Conservation (phyloP, 2,113 vertebrate genomes). For the Takifugu bimaculatus region DNA sequence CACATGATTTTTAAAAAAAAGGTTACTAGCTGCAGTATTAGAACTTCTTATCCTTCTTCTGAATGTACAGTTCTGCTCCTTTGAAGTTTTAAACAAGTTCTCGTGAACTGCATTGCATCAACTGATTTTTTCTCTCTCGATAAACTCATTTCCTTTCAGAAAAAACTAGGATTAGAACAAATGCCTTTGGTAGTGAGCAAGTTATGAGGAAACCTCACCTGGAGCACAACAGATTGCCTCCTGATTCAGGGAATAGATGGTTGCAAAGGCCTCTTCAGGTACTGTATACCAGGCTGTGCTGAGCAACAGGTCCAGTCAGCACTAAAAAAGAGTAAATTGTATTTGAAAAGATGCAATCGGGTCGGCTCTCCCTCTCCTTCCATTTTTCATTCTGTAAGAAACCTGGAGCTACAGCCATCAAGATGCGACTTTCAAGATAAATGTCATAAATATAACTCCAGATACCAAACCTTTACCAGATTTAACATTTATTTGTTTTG, state of each 20-base stretch:
- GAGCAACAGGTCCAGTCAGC: slow-evolving; percentile 7
- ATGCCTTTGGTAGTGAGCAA: slow-evolving; percentile 46
- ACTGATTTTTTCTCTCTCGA: background rate
- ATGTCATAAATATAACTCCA: background rate
- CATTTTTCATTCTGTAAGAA: background rate
- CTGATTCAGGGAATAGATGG: slow-evolving; percentile 58
- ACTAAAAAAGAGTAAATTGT: background rate
- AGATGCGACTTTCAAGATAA: background rate
- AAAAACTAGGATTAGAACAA: slow-evolving; percentile 53
- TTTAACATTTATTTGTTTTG: slow-evolving; percentile 12
- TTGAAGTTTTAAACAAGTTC: background rate
- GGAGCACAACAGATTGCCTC: slow-evolving; percentile 66
- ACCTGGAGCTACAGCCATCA: background rate
- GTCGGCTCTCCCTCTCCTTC: background rate
- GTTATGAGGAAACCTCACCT: slow-evolving; percentile 59
- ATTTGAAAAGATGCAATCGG: background rate
- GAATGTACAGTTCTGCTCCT: too few relatives aligned
- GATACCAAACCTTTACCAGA: background rate
- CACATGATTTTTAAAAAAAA: too few relatives aligned
- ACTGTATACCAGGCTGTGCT: slow-evolving; percentile 35
- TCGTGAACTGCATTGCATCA: background rate
- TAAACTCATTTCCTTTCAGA: slow-evolving; percentile 24
- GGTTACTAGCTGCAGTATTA: too few relatives aligned
- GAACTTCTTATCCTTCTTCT: too few relatives aligned
- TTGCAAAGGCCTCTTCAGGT: slow-evolving; percentile 70